phyloP scores from a whole-genome alignment of 2,888 invertebrate genomes.

The Ethmia dodecea region DNA sequence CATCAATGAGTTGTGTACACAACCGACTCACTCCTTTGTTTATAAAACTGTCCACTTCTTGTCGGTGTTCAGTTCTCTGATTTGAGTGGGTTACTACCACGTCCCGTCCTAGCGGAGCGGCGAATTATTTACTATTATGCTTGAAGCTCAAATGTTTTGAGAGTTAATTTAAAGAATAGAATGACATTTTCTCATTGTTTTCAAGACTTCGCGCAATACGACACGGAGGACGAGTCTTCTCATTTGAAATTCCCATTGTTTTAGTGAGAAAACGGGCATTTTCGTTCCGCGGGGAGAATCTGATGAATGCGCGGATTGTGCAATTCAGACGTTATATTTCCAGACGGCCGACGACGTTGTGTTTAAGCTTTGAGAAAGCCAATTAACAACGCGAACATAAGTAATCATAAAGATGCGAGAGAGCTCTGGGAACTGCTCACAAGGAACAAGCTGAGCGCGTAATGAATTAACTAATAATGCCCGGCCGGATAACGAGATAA shows the following conservation, averaged over 20 bases:
- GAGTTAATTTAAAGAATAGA: constrained; percentile 27
- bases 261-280: constrained; percentile 39
- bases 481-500: constrained; percentile 50
- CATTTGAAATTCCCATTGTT: constrained; percentile 46
- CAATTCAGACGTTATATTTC: constrained; percentile 37
- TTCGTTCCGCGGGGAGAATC: constrained; percentile 40
- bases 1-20: constrained; percentile 63
- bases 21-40: constrained; percentile 59
- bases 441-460: constrained; percentile 22
- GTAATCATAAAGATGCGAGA: constrained; percentile 32
- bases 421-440: constrained; percentile 37
- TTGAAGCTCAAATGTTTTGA: constrained; percentile 27
- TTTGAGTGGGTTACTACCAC: constrained; percentile 41
- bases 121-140: constrained; percentile 50
- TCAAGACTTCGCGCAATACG: constrained; percentile 35
- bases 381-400: constrained; percentile 39
- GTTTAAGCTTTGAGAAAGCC: constrained; percentile 46
- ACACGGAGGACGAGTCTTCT: constrained; percentile 22
- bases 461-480: constrained; percentile 51
- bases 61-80: constrained; percentile 35
- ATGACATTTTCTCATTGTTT: constrained; percentile 31
- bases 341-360: constrained; percentile 29
- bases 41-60: constrained; percentile 74
- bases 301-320: constrained; percentile 39
- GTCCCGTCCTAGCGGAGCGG: constrained; percentile 20